Conservation (phyloP, 2,888 invertebrate species). For the Dorcus parallelipipedus region DNA sequence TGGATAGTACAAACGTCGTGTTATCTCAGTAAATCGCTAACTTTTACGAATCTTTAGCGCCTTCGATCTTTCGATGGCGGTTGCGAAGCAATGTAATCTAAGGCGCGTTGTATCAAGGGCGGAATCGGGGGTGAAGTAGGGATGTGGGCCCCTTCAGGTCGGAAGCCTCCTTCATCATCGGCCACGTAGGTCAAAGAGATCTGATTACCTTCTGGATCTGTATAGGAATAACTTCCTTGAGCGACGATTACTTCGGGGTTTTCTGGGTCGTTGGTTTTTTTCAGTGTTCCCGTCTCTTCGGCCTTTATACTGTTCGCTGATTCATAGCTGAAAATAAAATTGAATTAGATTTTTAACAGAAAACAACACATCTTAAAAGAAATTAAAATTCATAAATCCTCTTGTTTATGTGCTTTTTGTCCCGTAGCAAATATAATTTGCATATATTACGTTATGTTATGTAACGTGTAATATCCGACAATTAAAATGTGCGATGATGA, state of each 20-base stretch:
- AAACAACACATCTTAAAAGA: too few relatives aligned
- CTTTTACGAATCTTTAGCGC: constrained; percentile 37
- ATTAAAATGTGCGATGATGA: too few relatives aligned
- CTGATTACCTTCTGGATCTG: constrained; percentile 67
- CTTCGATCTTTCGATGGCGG: constrained; percentile 52
- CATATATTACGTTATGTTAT: too few relatives aligned
- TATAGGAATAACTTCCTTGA: constrained; percentile 65
- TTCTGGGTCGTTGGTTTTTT: constrained; percentile 68
- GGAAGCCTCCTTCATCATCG: constrained; percentile 65
- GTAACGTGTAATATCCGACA: too few relatives aligned
- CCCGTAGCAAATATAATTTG: too few relatives aligned
- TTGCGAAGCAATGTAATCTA: constrained; percentile 66
- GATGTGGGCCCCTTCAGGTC: constrained; percentile 64
- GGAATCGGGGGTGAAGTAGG: constrained; percentile 76
- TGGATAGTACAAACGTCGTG: not conserved
- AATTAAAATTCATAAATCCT: too few relatives aligned
- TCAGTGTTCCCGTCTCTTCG: constrained; percentile 73
- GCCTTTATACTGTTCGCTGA: constrained; percentile 79
- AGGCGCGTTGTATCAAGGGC: constrained; percentile 69
- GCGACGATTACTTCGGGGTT: constrained; percentile 64
- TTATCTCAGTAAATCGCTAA: constrained; percentile 18
- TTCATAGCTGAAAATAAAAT: constrained; percentile 60
- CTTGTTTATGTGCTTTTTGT: too few relatives aligned
- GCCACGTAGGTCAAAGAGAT: constrained; percentile 68
- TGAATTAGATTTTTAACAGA: too few relatives aligned